Conservation (phyloP, 1,140 invertebrate species). For the Globodera rostochiensis region DNA sequence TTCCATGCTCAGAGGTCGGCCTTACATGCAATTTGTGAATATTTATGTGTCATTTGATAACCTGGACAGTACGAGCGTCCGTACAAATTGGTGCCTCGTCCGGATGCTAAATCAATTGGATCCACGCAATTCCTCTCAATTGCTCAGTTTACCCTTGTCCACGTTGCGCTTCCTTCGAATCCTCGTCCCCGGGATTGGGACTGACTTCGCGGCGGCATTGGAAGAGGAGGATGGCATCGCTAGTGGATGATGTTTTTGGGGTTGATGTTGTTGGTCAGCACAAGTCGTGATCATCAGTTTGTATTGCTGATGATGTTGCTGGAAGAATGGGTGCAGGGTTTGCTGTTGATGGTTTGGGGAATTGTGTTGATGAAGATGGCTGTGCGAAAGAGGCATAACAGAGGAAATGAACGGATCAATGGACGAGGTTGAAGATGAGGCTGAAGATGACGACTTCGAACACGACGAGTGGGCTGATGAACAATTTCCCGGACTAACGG, state of each 20-base stretch:
- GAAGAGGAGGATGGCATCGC: constrained; percentile 2
- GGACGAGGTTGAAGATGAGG: constrained; percentile 7
- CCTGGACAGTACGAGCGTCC: constrained; percentile 63
- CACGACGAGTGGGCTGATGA: constrained; percentile 1
- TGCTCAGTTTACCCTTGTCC: constrained; percentile 10
- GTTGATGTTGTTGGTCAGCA: constrained; percentile 3
- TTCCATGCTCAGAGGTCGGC: constrained; percentile 62
- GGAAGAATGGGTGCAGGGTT: neutral
- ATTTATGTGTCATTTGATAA: neutral
- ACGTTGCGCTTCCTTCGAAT: constrained; percentile 29
- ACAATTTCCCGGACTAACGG: neutral
- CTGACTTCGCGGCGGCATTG: neutral
- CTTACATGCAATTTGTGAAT: neutral
- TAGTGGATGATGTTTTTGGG: neutral
- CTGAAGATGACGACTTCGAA: neutral
- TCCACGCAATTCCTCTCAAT: neutral
- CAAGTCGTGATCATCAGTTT: neutral
- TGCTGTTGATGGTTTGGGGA: neutral
- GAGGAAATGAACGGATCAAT: neutral
- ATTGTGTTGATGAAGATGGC: neutral
- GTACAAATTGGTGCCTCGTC: constrained; percentile 61
- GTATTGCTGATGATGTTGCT: constrained; percentile 6
- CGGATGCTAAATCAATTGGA: constrained; percentile 16
- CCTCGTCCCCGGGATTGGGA: constrained; percentile 8
- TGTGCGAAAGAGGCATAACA: neutral